Evolutionary conservation across 2,797 vertebrate species (phyloP).

Genomic region (Neoniphon sammara): DNA sequence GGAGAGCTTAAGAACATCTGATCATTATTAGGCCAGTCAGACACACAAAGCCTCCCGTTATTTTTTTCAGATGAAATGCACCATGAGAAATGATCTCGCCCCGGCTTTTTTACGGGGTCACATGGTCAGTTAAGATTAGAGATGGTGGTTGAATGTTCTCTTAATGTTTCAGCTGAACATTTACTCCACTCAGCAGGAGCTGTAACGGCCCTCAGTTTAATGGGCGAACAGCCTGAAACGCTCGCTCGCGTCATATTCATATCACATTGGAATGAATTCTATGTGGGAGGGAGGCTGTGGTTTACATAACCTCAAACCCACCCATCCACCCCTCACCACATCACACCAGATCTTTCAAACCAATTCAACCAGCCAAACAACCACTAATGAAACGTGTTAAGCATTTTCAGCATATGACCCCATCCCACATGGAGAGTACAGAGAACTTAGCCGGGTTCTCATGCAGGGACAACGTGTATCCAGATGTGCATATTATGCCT

Average conservation of each 20-base stretch:
- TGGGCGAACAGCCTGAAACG: slow-evolving; percentile 42
- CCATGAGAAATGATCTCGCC: slow-evolving; percentile 39
- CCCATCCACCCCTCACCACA: not conserved
- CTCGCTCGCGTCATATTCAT: slow-evolving; percentile 58
- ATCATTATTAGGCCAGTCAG: slow-evolving; percentile 62
- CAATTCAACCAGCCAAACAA: slow-evolving; percentile 47
- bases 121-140: slow-evolving; percentile 67
- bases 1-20: slow-evolving; percentile 60
- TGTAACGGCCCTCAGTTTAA: slow-evolving; percentile 55
- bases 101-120: slow-evolving; percentile 51
- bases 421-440: slow-evolving; percentile 13
- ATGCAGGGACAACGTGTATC: slow-evolving; percentile 31
- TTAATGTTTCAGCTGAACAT: slow-evolving; percentile 64
- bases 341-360: slow-evolving; percentile 44
- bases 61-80: slow-evolving; percentile 46
- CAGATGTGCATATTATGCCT: slow-evolving; percentile 21
- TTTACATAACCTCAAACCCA: slow-evolving; percentile 43
- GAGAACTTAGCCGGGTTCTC: slow-evolving; percentile 24
- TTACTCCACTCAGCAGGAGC: slow-evolving; percentile 28
- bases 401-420: slow-evolving; percentile 39
- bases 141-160: slow-evolving; percentile 59
- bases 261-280: slow-evolving; percentile 51
- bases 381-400: slow-evolving; percentile 60
- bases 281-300: slow-evolving; percentile 40
- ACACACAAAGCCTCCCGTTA: slow-evolving; percentile 45